phyloP scores from a whole-genome alignment of 2,888 invertebrate species.

The Meghimatium bilineatum region DNA sequence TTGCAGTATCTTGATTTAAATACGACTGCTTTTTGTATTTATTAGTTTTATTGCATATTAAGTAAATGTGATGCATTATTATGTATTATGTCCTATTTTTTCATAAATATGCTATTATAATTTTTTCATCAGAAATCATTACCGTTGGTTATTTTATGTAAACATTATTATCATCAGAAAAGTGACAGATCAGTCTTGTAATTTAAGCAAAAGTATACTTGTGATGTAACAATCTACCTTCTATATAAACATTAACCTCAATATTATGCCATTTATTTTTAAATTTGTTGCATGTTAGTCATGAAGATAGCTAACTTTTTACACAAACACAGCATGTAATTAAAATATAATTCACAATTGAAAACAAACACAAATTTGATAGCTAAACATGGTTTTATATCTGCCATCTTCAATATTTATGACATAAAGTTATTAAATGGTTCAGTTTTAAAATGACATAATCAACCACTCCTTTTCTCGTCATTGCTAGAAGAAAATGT shows the following conservation, averaged over 20 bases:
- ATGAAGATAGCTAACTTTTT: not conserved
- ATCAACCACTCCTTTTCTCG: no score
- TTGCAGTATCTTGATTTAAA: not conserved
- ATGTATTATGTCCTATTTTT: not conserved
- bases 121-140: not conserved
- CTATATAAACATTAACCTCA: not conserved
- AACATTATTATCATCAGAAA: conserved; percentile 11
- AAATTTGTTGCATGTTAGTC: not conserved
- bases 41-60: conserved; percentile 1
- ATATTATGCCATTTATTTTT: not conserved
- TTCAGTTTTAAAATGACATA: no score
- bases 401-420: no score
- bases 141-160: not conserved
- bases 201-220: not conserved
- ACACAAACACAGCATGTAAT: not conserved
- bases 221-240: not conserved
- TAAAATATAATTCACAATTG: not conserved
- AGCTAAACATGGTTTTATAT: no score
- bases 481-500: no score
- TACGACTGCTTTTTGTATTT: conserved; percentile 11
- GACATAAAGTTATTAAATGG: no score
- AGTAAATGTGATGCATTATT: not conserved
- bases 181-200: not conserved
- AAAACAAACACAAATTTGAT: no score
- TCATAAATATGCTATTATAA: not conserved